Base-by-base conservation (phyloP, 2,113 vertebrate species). In the Etheostoma spectabile region DNA sequence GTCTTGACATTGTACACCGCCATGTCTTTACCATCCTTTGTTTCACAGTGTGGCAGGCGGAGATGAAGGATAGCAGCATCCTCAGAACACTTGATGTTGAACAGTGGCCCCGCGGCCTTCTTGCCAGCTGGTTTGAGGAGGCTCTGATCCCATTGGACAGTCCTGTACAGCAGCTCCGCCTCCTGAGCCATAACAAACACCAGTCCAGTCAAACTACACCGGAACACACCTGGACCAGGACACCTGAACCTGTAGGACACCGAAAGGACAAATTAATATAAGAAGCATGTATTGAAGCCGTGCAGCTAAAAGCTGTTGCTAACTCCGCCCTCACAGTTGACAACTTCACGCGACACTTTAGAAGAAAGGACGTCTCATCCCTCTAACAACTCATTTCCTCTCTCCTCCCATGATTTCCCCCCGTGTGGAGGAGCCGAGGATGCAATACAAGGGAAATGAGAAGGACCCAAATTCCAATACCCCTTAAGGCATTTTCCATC, bases 1-100 rank as follows among this genome's bases (percentile, higher is more conserved):
- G 10, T 42, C 11, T 42, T 11, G 38, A 42, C 38, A 11, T 3
- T 11, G 38, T 42, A 3, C 7, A n/a, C 16, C 13, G 18, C n/a
- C 16, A 66, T 35, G 11, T 35, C 8, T 18, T 45, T 53, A 73
- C 69, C 69, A 5, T 73, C 46, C 10, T 45, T 24, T 13, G 52
- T 72, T 51, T 84, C 82, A 59, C 76, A 79, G 66, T 85, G 83
- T 19, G 77, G 77, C 24, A 85, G 45, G 33, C 66, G 72, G 10
- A 85, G 83, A 65, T 85, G 51, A 76, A 10, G 8, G 7, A 85
- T 27, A 5, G 67, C 63, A 15, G 38, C n/a, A 0, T 35, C 16
- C 42, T 63, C 64, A 11, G 71, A 16, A 76, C 77, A 70, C 65
- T 30, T 21, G 30, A 85, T 75, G 2, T 38, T 4, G 4, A 66